Base-by-base conservation (phyloP, 2,113 vertebrate species). In the Penelope pileata region DNA sequence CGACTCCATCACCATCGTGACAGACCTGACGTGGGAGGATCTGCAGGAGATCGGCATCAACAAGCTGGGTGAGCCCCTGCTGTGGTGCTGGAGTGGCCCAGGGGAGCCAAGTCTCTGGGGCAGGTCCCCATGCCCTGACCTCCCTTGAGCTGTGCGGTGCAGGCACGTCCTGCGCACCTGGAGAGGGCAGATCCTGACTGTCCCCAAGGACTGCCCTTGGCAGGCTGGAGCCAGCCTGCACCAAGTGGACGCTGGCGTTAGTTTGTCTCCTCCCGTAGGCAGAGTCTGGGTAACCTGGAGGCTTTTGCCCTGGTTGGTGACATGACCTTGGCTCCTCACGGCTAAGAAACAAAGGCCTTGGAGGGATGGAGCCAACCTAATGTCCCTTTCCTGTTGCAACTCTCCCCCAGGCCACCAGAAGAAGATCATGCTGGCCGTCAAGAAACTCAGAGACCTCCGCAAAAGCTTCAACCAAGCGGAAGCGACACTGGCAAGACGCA, bases 31-130 rank as follows among this genome's bases (percentile, higher is more conserved):
- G 0, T 99, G 99, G 99, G 99, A 99, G 91, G 99, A 99, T 53
- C 97, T 99, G 89, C 99, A 99, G 92, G 99, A 99, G 97, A 99
- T 99, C 0, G 99, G 99, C 32, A 99, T 99, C 96, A 99, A 98
- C 91, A 99, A 99, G 88, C 98, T 99, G n/a, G 99, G 99, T 99
- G 91, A 98, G 98, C 85, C 2, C 4, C 1, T 45, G 40, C 23
- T 10, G 6, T 48, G 1, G 1, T 18, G 58, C 74, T 64, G 73
- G 23, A 12, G 50, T 68, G 32, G 59, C 42, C 59, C 45, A 22
- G 32, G 45, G 68, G 43, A 90, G 75, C 36, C 62, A 17, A 17
- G 51, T 66, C 66, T 79, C 50, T 70, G 67, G 24, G n/a, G n/a
- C 60, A 29, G 36, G 12, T 72, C 58, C 32, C 43, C 29, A 18